Evolutionary conservation across 30 jellyfish, hydroid and myxozoan species (phyloP).

Genomic region (Haliclystus octoradiatus): DNA sequence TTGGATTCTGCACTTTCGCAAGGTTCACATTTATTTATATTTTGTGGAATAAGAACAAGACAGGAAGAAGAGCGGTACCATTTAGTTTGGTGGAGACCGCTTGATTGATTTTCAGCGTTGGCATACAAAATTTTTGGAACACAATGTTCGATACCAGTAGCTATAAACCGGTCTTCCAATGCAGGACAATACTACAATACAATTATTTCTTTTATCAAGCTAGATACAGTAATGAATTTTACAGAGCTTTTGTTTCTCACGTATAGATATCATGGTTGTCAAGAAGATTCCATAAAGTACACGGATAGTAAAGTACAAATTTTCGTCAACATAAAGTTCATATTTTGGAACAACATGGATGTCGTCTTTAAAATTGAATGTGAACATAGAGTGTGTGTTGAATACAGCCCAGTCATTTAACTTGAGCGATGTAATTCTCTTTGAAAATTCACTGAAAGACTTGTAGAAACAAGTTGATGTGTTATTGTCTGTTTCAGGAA

Average conservation of each 20-base stretch:
- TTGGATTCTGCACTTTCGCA: background rate
- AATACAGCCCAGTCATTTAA: constrained; percentile 13
- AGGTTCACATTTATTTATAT: background rate
- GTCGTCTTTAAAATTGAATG: constrained; percentile 2
- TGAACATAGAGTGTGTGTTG: constrained; percentile 3
- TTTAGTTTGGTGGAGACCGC: too few species aligned
- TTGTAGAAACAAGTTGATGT: background rate
- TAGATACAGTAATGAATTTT: too few species aligned
- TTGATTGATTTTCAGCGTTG: too few species aligned
- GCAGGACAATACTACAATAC: too few species aligned
- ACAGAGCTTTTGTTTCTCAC: too few species aligned
- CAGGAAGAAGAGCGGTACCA: too few species aligned
- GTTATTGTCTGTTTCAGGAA: background rate
- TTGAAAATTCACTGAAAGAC: constrained; percentile 16
- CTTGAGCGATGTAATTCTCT: constrained; percentile 17
- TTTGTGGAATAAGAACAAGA: too few species aligned
- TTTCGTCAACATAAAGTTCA: too few species aligned
- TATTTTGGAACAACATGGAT: constrained; percentile 9
- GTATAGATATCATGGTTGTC: constrained; percentile 7
- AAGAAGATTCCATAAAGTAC: constrained; percentile 18
- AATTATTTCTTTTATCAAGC: too few species aligned
- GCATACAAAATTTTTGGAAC: too few species aligned
- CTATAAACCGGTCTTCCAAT: too few species aligned
- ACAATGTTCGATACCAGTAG: too few species aligned
- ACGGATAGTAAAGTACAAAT: constrained; percentile 1